Evolutionary conservation across 2,888 invertebrate species (phyloP).

Genomic region (Acleris holmiana): DNA sequence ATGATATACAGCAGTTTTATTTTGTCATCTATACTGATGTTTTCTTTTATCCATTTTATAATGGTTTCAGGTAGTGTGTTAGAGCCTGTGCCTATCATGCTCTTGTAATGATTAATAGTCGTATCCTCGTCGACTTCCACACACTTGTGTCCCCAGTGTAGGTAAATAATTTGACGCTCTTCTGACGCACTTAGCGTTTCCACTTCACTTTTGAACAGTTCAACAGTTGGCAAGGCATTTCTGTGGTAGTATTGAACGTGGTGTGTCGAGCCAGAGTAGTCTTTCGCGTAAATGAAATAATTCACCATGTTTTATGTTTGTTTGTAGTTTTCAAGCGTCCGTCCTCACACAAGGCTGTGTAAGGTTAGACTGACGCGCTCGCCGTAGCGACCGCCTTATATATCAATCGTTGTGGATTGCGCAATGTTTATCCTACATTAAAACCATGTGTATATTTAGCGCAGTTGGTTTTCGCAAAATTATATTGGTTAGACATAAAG

Average conservation of each 20-base stretch:
- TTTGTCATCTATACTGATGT: constrained; percentile 39
- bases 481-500: no score
- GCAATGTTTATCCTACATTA: no score
- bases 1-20: constrained; percentile 51
- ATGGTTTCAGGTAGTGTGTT: constrained; percentile 42
- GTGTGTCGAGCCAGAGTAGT: constrained; percentile 40
- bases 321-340: no score
- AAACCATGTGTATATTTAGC: no score
- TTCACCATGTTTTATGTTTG: constrained; percentile 6
- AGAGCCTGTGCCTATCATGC: neutral
- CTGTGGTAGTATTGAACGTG: constrained; percentile 42
- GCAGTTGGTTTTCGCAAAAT: no score
- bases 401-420: no score
- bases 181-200: constrained; percentile 41
- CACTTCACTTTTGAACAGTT: constrained; percentile 45
- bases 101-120: constrained; percentile 33
- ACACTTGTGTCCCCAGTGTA: constrained; percentile 50
- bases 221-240: constrained; percentile 45
- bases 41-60: constrained; percentile 39
- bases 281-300: constrained; percentile 29
- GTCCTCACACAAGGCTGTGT: no score
- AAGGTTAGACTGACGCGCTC: no score
- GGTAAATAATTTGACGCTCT: constrained; percentile 47
- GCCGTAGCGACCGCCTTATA: no score
- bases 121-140: constrained; percentile 45